phyloP scores from a whole-genome alignment of 2,888 invertebrate genomes.

The Automeris io region DNA sequence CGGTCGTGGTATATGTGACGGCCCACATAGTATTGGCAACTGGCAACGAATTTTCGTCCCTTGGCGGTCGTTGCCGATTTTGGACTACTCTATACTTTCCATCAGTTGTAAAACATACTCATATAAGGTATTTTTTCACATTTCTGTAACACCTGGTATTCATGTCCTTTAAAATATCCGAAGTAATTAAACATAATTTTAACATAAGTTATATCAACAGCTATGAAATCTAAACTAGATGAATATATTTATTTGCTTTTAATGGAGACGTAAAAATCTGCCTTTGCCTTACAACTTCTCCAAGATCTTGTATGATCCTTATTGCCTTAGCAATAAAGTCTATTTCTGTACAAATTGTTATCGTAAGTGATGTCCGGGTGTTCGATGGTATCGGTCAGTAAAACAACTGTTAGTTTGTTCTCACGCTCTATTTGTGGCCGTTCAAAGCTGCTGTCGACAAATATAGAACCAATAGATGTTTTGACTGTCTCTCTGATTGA shows the following conservation, averaged over 20 bases:
- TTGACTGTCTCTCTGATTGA: slow-evolving; percentile 27
- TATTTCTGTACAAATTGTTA: slow-evolving; percentile 18
- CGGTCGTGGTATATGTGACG: too few relatives aligned
- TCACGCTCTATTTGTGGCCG: slow-evolving; percentile 52
- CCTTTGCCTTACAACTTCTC: slow-evolving; percentile 11
- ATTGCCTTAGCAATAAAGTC: slow-evolving; percentile 23
- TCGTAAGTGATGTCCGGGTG: slow-evolving; percentile 24
- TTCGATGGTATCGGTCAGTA: slow-evolving; percentile 28
- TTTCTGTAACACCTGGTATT: too few relatives aligned
- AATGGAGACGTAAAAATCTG: slow-evolving; percentile 48
- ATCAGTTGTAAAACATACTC: too few relatives aligned
- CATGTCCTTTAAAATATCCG: too few relatives aligned
- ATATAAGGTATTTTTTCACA: too few relatives aligned
- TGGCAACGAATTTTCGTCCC: too few relatives aligned
- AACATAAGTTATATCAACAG: too few relatives aligned
- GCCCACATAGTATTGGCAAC: too few relatives aligned
- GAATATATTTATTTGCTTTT: slow-evolving; percentile 43
- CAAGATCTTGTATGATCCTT: slow-evolving; percentile 16
- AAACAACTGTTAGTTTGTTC: slow-evolving; percentile 46
- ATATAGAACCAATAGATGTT: slow-evolving; percentile 36
- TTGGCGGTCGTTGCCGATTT: too few relatives aligned
- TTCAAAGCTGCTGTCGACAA: slow-evolving; percentile 37
- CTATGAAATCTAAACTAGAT: background rate
- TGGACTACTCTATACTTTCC: too few relatives aligned
- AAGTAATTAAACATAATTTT: too few relatives aligned